These are phyloP conservation scores for Scopus umbretta DNA, from an alignment of 2,113 vertebrate species.

Conservation along the genomic window DNA sequence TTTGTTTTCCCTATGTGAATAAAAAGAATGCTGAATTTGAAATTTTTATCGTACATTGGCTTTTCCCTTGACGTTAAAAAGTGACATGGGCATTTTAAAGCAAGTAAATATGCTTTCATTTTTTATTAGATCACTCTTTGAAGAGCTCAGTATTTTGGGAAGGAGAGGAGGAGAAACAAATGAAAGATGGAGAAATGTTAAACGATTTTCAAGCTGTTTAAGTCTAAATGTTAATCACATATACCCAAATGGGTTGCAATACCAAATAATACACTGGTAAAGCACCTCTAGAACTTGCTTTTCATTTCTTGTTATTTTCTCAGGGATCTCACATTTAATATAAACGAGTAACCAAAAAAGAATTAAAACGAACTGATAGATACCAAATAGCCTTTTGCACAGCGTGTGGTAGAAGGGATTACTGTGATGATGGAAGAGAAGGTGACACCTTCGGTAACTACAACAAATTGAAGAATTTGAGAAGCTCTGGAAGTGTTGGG, in stretches of 20 bases:
- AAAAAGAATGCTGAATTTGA: constrained; percentile 24
- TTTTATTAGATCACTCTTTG: neutral
- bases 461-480: neutral
- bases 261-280: neutral
- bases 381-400: neutral
- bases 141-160: neutral
- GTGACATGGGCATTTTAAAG: neutral
- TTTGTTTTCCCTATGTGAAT: constrained; percentile 6
- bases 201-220: neutral
- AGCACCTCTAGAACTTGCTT: neutral
- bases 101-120: neutral
- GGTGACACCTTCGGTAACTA: neutral
- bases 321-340: neutral
- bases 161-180: neutral
- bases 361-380: neutral
- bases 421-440: neutral
- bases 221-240: neutral
- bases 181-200: neutral
- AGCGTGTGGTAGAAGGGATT: neutral
- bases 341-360: neutral
- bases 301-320: neutral
- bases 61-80: constrained; percentile 8
- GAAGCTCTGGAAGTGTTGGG: neutral
- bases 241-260: neutral
- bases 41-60: neutral